Percentiles rank a stretch among this genome's conserved stretches.
Conservation (phyloP, 2,797 vertebrate species). For the Macropus fuliginosus region DNA sequence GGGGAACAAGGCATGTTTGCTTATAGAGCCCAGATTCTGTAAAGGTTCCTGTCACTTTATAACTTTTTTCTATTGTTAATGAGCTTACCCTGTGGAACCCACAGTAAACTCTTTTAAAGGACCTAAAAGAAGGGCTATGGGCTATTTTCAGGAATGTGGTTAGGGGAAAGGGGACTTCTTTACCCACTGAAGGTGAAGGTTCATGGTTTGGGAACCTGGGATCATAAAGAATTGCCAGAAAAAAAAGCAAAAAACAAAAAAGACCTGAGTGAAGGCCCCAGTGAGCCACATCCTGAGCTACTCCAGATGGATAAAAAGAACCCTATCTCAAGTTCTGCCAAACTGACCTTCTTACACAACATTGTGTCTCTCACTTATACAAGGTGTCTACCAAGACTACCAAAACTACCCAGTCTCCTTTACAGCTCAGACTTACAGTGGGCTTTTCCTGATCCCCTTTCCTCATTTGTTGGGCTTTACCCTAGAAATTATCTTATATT, state of each 20-base stretch:
- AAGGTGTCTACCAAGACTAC: not conserved
- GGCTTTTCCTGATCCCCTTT: not conserved
- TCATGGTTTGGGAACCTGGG: not conserved
- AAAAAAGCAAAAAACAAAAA: not conserved
- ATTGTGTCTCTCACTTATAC: not conserved
- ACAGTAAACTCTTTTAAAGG: not conserved
- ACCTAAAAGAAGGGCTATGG: not conserved
- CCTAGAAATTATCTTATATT: not conserved
- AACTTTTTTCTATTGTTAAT: not conserved
- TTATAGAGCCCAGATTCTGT: not conserved
- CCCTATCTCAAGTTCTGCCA: not conserved
- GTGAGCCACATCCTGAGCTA: not conserved
- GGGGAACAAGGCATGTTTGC: not conserved
- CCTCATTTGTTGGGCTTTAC: not conserved
- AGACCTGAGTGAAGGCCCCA: not conserved
- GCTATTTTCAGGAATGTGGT: not conserved
- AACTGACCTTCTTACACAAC: not conserved
- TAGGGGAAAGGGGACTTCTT: not conserved
- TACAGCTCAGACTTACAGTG: not conserved
- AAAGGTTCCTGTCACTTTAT: not conserved
- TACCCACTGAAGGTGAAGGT: not conserved
- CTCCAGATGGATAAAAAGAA: not conserved
- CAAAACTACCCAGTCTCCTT: not conserved
- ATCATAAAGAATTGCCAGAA: not conserved
- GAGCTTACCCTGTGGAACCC: not conserved